Base-by-base conservation (phyloP, 2,888 invertebrate genomes). In the Hypena proboscidalis region DNA sequence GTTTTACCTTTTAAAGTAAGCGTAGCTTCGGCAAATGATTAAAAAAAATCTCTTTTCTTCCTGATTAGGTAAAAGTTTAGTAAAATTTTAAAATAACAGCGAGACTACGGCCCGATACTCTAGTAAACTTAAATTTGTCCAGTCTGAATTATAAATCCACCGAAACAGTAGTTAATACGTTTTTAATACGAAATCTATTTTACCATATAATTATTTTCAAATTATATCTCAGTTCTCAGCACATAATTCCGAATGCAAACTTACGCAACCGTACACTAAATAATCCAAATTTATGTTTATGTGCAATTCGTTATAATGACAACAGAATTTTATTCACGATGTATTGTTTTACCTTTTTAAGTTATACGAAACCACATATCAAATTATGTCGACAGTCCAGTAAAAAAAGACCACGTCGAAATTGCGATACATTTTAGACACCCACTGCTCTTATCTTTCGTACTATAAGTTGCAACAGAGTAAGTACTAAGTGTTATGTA, bases 291-390 rank as follows among this genome's bases (percentile, higher is more conserved):
- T 43, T 31, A 19, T 31, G 25, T 35, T 39, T 56, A 43, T 43
- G 32, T 49, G 37, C 34, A 49, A 46, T 64, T 48, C 52, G 7
- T 65, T 45, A 49, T 43, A 50, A 54, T 58, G 49, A 50, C 47
- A 34, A 31, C 45, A 50, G 51, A 58, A 48, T 33, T 50, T 44
- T 49, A 58, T 63, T 60, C 57, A 63, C 54, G 52, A 58, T 41
- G 57, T 58, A 67, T 70, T 67, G 65, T 67, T 63, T 62, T 60
- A 58, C 41, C 60, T 71, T 56, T 52, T 44, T 31, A 55, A 40
- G 35, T 46, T 43, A 57, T 55, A 41, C 27, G 42, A 49, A 45
- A 35, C 39, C 43, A 43, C 32, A 42, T 38, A 45, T 30, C 25
- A n/a, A 23, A 42, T 35, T 50, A 48, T 67, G 56, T 61, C 65